phyloP scores from a whole-genome alignment of 1,140 invertebrate species.

The Schlechtendalia chinensis region DNA sequence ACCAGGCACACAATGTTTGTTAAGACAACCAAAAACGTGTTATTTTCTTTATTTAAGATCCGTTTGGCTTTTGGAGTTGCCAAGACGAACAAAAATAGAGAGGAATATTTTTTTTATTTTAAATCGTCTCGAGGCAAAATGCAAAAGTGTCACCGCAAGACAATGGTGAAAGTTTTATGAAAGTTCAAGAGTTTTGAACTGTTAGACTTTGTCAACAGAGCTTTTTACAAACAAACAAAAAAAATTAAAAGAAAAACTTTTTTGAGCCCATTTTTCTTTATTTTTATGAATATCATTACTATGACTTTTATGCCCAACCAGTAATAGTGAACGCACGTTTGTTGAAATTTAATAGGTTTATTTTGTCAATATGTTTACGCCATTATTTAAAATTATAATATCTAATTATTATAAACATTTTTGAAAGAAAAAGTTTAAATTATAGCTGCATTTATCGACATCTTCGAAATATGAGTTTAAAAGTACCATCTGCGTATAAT shows the following conservation, averaged over 20 bases:
- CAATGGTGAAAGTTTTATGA: constrained; percentile 41
- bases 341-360: constrained; percentile 56
- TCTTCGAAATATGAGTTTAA: too few relatives aligned
- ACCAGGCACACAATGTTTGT: constrained; percentile 2
- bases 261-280: constrained; percentile 26
- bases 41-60: constrained; percentile 4
- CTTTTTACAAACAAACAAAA: constrained; percentile 24
- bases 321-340: constrained; percentile 59
- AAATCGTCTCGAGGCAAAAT: constrained; percentile 22
- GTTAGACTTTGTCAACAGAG: constrained; percentile 36
- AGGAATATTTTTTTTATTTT: constrained; percentile 19
- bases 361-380: constrained; percentile 9
- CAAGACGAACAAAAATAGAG: constrained; percentile 17
- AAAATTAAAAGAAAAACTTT: constrained; percentile 17
- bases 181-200: constrained; percentile 46
- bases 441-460: too few relatives aligned
- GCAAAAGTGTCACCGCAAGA: constrained; percentile 46
- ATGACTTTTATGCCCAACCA: background rate
- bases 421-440: too few relatives aligned
- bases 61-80: background rate
- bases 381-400: background rate
- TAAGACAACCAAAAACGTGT: background rate
- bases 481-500: too few relatives aligned
- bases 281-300: constrained; percentile 42
- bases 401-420: too few relatives aligned